phyloP scores from a whole-genome alignment of 2,797 vertebrate genomes.

The Sebastes miniatus region DNA sequence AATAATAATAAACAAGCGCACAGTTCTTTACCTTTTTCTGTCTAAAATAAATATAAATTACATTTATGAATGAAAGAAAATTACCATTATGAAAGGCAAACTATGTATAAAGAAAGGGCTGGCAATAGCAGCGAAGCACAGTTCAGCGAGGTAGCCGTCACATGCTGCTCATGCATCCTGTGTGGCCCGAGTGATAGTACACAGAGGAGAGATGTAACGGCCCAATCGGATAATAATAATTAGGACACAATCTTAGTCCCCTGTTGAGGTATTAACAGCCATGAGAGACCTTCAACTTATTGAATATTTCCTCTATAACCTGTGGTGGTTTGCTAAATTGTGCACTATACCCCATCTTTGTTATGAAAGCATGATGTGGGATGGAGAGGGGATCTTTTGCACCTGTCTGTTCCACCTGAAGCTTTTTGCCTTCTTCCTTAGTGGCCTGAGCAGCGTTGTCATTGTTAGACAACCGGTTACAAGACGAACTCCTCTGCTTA shows the following conservation, averaged over 20 bases:
- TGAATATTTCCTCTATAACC: not conserved
- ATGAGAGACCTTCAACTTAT: not conserved
- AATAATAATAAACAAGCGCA: too few species aligned
- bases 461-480: conserved; percentile 92
- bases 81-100: too few species aligned
- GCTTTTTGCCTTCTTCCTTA: conserved; percentile 86
- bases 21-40: too few species aligned
- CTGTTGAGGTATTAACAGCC: not conserved
- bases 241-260: not conserved
- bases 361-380: conserved; percentile 17
- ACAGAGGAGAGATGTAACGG: conserved; percentile 12
- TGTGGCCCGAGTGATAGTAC: not conserved
- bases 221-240: not conserved
- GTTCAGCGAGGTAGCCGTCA: not conserved
- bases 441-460: conserved; percentile 83
- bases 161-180: not conserved
- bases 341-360: not conserved
- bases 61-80: too few species aligned
- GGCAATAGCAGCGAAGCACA: not conserved
- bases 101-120: too few species aligned
- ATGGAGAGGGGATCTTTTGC: conserved; percentile 71
- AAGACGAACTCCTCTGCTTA: conserved; percentile 89
- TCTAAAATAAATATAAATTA: too few species aligned
- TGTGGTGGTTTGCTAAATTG: not conserved
- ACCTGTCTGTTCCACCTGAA: conserved; percentile 90